Evolutionary conservation across 2,797 vertebrate species (phyloP), one percentile per base, ranked within the genome.

Genomic region (Crocidura indochinensis): DNA sequence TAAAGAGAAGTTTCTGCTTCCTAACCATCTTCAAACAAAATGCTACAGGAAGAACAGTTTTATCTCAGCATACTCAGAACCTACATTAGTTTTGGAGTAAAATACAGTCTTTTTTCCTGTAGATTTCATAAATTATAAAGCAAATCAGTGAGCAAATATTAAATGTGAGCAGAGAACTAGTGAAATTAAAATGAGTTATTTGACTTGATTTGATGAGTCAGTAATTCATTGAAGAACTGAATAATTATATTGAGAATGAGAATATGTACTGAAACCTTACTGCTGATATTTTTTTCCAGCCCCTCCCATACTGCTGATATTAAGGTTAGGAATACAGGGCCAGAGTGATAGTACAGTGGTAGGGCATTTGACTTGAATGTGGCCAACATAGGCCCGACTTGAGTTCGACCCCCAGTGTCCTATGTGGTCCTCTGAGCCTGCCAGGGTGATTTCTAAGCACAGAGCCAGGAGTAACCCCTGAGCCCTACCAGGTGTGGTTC

Each of bases 121-220:
- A 79, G 72, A 87, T 73, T 79, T 92, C 38, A 88, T 79, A 84
- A 91, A 65, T 95, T 88, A 53, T 67, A 82, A 90, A 92, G 75
- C n/a, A 91, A 90, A 81, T 29, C 84, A 92, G 4, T 15, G 29
- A 89, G 26, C 24, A 78, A 88, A 86, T 92, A 44, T 74, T 76
- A 69, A 87, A 67, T 80, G 20, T 26, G n/a, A 84, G 53, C 10
- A 79, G 14, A 87, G 69, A 92, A 67, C 19, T 49, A 46, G n/a
- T 62, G 38, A 79, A 84, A 87, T 84, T 44, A 85, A 82, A 88
- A 84, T n/a, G 67, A 60, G 56, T 60, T 60, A 22, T 60, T 10
- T 53, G 31, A 88, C n/a, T 81, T 71, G 68, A 44, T 71, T 19
- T 20, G 22, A 20, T 60, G 56, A 60, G 19, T 38, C 68, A 71